phyloP scores from a whole-genome alignment of 2,888 invertebrate species.

The Galerucella pusilla region DNA sequence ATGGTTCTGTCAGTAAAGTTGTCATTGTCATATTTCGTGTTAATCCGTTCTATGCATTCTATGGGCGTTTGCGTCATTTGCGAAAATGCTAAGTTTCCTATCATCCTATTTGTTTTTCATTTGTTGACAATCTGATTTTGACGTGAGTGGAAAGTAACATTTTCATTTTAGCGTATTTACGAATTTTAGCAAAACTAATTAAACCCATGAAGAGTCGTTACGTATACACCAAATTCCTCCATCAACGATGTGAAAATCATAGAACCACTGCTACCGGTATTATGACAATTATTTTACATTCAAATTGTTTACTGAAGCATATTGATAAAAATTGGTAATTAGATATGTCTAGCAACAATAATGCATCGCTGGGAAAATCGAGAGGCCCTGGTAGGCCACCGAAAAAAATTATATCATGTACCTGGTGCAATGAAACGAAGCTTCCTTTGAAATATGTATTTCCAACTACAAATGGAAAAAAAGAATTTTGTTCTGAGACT shows the following conservation, averaged over 20 bases:
- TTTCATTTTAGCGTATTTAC: constrained; percentile 34
- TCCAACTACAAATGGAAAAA: constrained; percentile 88
- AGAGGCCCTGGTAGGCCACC: constrained; percentile 83
- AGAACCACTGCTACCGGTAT: constrained; percentile 26
- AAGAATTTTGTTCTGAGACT: constrained; percentile 92
- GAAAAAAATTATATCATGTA: constrained; percentile 78
- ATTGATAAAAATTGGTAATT: constrained; percentile 25
- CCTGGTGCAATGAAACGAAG: constrained; percentile 89
- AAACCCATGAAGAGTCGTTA: constrained; percentile 10
- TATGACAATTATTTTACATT: constrained; percentile 26
- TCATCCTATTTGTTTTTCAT: constrained; percentile 40
- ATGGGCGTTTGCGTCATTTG: constrained; percentile 33
- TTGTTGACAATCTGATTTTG: constrained; percentile 49
- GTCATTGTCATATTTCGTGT: constrained; percentile 16
- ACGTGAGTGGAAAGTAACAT: constrained; percentile 40
- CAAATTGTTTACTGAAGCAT: constrained; percentile 28
- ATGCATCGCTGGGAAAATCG: constrained; percentile 66
- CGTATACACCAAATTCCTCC: neutral
- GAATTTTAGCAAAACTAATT: constrained; percentile 29
- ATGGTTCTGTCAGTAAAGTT: neutral
- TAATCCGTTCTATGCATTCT: constrained; percentile 17
- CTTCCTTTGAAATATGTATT: constrained; percentile 86
- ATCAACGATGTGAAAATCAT: constrained; percentile 19
- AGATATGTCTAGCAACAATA: constrained; percentile 58
- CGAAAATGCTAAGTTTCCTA: constrained; percentile 30